A percentile compares a stretch with the other conserved stretches of the same genome.
These are phyloP conservation scores for Leuciscus waleckii DNA, from an alignment of 2,797 vertebrate genomes.

Conservation along the genomic window DNA sequence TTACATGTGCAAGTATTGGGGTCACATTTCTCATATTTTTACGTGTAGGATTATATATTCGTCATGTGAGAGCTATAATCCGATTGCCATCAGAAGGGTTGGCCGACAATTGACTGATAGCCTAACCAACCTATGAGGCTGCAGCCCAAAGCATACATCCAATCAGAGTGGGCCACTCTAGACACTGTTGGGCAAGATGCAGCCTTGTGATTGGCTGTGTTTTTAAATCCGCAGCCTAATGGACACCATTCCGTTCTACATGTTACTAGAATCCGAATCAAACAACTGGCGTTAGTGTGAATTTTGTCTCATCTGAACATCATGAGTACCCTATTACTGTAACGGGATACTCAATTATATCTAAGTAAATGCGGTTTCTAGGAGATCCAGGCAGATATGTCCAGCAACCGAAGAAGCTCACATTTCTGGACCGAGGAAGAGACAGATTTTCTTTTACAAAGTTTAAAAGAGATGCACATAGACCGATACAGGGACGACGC, in stretches of 20 bases:
- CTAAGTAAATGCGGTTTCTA: neutral
- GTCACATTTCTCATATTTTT: neutral
- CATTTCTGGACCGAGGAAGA: conserved; percentile 43
- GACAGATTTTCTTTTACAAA: conserved; percentile 32
- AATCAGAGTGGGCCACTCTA: neutral
- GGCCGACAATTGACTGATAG: neutral
- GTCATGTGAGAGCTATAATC: conserved; percentile 13
- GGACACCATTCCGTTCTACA: neutral
- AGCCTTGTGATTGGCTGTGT: conserved; percentile 12
- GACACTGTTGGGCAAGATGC: too few relatives aligned
- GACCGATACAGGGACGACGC: conserved; percentile 26
- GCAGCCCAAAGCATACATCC: neutral
- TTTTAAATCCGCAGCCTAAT: neutral
- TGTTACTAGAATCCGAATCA: conserved; percentile 15
- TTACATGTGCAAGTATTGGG: neutral
- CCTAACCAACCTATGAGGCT: neutral
- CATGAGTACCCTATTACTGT: neutral
- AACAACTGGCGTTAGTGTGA: neutral
- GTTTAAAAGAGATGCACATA: conserved; percentile 41
- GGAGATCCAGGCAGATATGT: neutral
- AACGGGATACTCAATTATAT: neutral
- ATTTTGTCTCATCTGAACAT: neutral
- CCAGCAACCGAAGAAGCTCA: neutral
- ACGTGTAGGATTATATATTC: neutral
- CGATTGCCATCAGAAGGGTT: neutral